Evolutionary conservation across 2,888 invertebrate genomes (phyloP), one percentile per base, ranked within the genome.

Genomic region (Tricholauxania praeusta): DNA sequence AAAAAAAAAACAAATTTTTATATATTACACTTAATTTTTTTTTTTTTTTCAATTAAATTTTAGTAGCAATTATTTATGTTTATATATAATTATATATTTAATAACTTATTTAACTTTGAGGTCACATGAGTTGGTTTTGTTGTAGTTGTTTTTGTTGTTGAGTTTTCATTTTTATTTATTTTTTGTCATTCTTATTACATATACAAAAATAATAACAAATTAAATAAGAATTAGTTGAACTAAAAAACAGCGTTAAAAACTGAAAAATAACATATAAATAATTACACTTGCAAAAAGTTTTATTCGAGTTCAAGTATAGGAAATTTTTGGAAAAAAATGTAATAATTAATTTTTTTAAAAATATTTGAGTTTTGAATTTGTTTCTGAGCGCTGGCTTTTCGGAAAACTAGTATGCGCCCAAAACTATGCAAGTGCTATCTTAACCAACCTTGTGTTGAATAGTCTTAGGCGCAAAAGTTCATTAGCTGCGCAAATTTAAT

Each of bases 101-200:
- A 83, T 84, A 85, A 84, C 86, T 86, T 86, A 87, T 84, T 83
- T 82, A 86, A 85, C 82, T 84, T 86, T 88, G 88, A 88, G 88
- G 88, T 88, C 88, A 88, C 88, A 88, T 88, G 87, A 87, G 87
- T 88, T 87, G 87, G 87, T 88, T 87, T 87, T 86, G 85, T 86
- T 84, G 84, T 39, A 39, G 39, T 79, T 81, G 55, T 75, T 63
- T 67, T 75, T 68, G 51, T 62, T 69, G 51, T 78, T 77, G 76
- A 77, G 77, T 78, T 77, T 77, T 74, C 65, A 71, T 60, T 49
- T 68, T 74, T 64, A 57, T 63, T 51, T 59, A 48, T 69, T 60
- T 49, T 53, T 67, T 55, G 19, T 47, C 19, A 47, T 32, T 67
- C 52, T 51, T 63, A 39, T 63, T 55, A 71, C 28, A 51, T 7